Evolutionary conservation across 2,888 invertebrate genomes (phyloP).

Genomic region (Tenthredo livida): DNA sequence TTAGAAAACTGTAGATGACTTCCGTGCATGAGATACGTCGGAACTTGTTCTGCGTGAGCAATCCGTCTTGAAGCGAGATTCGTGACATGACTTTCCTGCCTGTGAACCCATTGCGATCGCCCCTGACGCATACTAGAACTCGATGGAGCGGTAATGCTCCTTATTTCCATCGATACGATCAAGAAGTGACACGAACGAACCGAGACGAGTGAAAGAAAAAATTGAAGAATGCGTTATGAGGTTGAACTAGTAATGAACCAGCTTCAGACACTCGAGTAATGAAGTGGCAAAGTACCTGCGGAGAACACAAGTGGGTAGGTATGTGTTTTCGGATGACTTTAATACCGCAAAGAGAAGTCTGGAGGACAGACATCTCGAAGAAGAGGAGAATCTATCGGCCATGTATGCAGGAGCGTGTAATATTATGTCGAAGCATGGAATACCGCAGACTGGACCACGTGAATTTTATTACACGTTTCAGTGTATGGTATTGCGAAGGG

Average conservation of each 20-base stretch:
- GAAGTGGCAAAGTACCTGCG: neutral
- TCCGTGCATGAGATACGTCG: neutral
- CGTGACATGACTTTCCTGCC: neutral
- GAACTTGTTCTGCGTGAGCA: neutral
- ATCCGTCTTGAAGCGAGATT: neutral
- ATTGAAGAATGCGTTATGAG: neutral
- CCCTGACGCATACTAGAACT: neutral
- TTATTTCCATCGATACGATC: neutral
- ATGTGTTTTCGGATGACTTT: neutral
- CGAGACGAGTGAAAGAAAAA: neutral
- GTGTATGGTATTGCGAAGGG: neutral
- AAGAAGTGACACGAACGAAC: neutral
- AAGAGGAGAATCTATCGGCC: neutral
- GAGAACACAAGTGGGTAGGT: neutral
- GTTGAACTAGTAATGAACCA: neutral
- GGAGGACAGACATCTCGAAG: too few species aligned
- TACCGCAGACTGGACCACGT: slow-evolving; percentile 4
- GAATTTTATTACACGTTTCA: neutral
- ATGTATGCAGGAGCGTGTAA: neutral
- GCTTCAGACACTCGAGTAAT: neutral
- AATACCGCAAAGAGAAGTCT: too few species aligned
- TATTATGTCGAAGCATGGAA: neutral
- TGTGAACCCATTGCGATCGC: neutral
- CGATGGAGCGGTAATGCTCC: neutral
- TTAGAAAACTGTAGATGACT: neutral